Percentiles rank a stretch among this genome's conserved stretches.
phyloP scores from a whole-genome alignment of 2,797 vertebrate species.

The Enteromius paludinosus region DNA sequence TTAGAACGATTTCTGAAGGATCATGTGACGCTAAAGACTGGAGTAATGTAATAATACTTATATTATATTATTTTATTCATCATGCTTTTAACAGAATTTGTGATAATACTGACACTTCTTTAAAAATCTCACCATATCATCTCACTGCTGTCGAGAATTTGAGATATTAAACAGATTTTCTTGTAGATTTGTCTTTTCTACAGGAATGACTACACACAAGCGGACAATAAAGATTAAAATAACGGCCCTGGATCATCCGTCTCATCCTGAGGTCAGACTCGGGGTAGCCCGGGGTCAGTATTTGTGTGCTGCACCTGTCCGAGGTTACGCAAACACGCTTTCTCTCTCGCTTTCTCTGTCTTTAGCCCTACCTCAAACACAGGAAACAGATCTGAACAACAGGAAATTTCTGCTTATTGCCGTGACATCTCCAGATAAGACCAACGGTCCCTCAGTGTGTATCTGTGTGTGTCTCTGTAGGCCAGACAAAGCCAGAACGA shows the following conservation, averaged over 20 bases:
- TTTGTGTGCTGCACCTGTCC: conserved; percentile 76
- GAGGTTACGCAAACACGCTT: conserved; percentile 50
- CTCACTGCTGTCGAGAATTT: neutral
- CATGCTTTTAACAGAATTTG: neutral
- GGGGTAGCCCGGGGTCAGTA: conserved; percentile 72
- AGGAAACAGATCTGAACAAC: conserved; percentile 65
- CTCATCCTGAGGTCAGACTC: conserved; percentile 72
- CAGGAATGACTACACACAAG: conserved; percentile 25
- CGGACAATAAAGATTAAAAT: conserved; percentile 70
- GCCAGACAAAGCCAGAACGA: conserved; percentile 37
- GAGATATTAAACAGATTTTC: neutral
- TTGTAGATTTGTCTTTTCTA: neutral
- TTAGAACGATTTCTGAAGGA: neutral
- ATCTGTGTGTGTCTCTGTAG: conserved; percentile 47
- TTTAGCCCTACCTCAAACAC: conserved; percentile 65
- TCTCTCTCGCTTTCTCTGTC: conserved; percentile 32
- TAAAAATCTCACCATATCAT: neutral
- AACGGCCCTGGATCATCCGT: conserved; percentile 67
- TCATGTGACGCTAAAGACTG: neutral
- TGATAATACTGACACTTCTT: neutral
- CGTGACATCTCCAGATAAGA: conserved; percentile 67
- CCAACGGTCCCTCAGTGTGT: conserved; percentile 45
- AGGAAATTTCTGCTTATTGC: conserved; percentile 67
- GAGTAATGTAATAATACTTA: too few relatives aligned
- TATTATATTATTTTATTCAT: neutral